phyloP scores from a whole-genome alignment of 2,888 invertebrate species.

The Synergus japonicus region DNA sequence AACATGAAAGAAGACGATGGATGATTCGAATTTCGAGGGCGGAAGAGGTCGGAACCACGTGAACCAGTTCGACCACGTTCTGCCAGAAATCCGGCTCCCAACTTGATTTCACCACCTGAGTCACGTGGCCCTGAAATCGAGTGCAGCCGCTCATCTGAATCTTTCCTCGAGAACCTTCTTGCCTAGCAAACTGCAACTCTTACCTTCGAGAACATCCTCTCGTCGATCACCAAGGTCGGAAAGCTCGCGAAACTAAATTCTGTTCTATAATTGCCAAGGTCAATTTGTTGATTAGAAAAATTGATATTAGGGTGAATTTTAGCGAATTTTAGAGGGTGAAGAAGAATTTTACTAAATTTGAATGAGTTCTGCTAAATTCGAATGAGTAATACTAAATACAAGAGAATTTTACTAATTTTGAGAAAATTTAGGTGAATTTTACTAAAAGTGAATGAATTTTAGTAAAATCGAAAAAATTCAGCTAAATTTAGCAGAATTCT shows the following conservation, averaged over 20 bases:
- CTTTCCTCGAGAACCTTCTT: neutral
- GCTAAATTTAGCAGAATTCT: too few relatives aligned
- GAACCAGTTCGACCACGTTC: neutral
- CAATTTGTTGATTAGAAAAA: neutral
- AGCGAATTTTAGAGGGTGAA: too few relatives aligned
- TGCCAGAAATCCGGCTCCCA: conserved; percentile 2
- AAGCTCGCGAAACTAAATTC: neutral
- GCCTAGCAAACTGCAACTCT: neutral
- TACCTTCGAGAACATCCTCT: neutral
- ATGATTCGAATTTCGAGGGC: neutral
- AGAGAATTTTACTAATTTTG: too few relatives aligned
- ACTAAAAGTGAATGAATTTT: too few relatives aligned
- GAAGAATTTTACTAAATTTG: too few relatives aligned
- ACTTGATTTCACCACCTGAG: neutral
- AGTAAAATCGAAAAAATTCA: too few relatives aligned
- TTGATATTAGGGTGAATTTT: neutral
- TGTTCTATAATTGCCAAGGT: neutral
- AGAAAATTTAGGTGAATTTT: too few relatives aligned
- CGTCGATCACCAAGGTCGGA: neutral
- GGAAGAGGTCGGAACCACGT: conserved; percentile 2
- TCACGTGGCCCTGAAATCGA: neutral
- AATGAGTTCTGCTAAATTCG: too few relatives aligned
- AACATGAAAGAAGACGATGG: conserved; percentile 1
- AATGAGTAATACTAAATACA: too few relatives aligned
- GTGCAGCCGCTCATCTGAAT: neutral